Base-by-base conservation (phyloP, 2,888 invertebrate genomes). In the Xiphydria camelus region DNA sequence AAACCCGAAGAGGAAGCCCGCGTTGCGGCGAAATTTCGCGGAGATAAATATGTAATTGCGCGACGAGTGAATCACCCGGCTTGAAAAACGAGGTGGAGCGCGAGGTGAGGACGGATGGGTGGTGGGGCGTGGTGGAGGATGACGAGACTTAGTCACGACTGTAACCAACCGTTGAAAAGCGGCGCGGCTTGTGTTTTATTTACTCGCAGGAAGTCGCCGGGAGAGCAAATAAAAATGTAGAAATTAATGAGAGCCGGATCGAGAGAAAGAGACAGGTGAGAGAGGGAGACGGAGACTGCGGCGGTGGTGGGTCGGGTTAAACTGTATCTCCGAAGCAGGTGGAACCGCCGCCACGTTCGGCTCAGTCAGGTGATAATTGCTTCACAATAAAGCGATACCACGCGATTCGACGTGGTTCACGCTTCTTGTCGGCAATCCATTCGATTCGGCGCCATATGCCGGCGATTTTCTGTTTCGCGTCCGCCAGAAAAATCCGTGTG, bases 21-120 rank as follows among this genome's bases (percentile, higher is more conserved):
- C 49, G 40, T 29, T 35, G 35, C 10, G 50, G 23, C 48, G 55
- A 64, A 67, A 59, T 64, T 65, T 59, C 51, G 6, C 51, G 60
- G 59, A 57, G 65, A 68, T 70, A 68, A 68, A 70, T 67, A 64
- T 61, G 55, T 68, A 69, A 70, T 71, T 64, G 59, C 57, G 48
- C 38, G 46, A 40, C 41, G 41, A 52, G 46, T 55, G 56, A 64
- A 53, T 61, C 52, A 55, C 35, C 34, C 29, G 15, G 29, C 14
- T 29, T 12, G 12, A 15, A 10, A 21, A 40, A 35, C 41, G 44
- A 51, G n/a, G 32, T 29, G 48, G 40, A 47, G 33, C 25, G 18
- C 36, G 41, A 39, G 34, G 42, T 41, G 18, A 7, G 14, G 39
- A 26, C 31, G 40, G 26, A 53, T 41, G 45, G 29, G 42, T 38